Evolutionary conservation across 2,797 vertebrate genomes (phyloP).

Genomic region (Malacoraja senta): DNA sequence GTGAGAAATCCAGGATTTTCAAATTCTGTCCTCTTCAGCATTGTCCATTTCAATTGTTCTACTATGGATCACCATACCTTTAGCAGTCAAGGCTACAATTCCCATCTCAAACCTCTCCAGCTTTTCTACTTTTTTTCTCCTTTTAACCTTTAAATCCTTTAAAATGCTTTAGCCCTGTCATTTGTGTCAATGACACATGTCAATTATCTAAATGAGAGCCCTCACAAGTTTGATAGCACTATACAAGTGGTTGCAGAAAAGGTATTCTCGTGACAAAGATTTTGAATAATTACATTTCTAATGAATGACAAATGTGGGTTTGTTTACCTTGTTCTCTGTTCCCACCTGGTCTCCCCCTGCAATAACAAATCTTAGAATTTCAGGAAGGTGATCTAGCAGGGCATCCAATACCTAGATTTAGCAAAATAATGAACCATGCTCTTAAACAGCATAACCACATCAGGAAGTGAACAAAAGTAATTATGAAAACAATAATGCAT

Average conservation of each 20-base stretch:
- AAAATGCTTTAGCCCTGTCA: too few species aligned
- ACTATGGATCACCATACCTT: too few species aligned
- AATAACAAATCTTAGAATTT: constrained; percentile 77
- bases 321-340: constrained; percentile 73
- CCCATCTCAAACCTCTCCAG: too few species aligned
- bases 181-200: too few species aligned
- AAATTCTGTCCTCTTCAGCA: too few species aligned
- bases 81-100: too few species aligned
- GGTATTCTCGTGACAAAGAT: background rate
- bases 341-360: constrained; percentile 69
- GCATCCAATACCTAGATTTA: constrained; percentile 79
- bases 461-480: background rate
- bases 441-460: background rate
- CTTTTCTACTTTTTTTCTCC: too few species aligned
- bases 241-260: background rate
- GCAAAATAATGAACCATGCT: constrained; percentile 38
- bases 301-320: background rate
- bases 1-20: too few species aligned
- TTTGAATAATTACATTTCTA: background rate
- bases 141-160: too few species aligned
- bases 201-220: too few species aligned
- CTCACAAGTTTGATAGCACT: too few species aligned
- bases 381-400: constrained; percentile 77
- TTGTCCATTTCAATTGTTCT: too few species aligned
- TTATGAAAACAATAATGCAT: background rate